Evolutionary conservation across 2,888 invertebrate genomes (phyloP), one percentile per base, ranked within the genome.

Genomic region (Amblyjoppa proteus): DNA sequence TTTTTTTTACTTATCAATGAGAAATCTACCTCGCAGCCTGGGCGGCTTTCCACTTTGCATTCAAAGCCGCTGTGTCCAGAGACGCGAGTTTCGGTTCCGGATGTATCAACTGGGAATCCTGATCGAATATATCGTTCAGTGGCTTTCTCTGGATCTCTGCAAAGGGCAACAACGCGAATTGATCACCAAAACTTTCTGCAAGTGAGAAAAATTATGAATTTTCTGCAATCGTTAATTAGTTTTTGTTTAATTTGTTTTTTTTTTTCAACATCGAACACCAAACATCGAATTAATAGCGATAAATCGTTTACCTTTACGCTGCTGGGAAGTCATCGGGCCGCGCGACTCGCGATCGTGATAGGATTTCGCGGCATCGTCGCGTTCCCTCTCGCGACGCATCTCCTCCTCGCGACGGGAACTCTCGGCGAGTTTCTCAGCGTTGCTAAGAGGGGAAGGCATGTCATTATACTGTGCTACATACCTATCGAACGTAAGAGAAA

Each of bases 381-480:
- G 90, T 49, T 92, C 92, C 70, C 92, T 91, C 84, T 92, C 92
- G 76, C 93, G 91, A 77, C 93, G 92, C 69, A 93, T 87, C 81
- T 94, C 94, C 49, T 93, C 93, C 86, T 94, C 94, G 49, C 93
- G 91, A 68, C 93, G 92, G 28, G 92, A 90, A 82, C 90, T 90
- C 79, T 94, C 94, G 56, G 92, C 91, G 71, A 93, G 90, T 88
- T 94, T 94, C 84, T 94, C 94, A 87, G 93, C 91, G 89, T 92
- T 94, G 91, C 93, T 94, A 93, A 92, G 92, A 91, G 93, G 92
- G 92, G 91, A 93, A 93, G 92, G 90, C 91, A 93, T 92, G 90
- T 93, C 91, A 94, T 93, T 93, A 94, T 91, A 93, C 91, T 91
- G 92, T 90, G 90, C 92, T 90, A 92, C 92, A 93, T 92, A 93